Conservation (phyloP, 2,888 invertebrate species). For the Bellardia pandia region DNA sequence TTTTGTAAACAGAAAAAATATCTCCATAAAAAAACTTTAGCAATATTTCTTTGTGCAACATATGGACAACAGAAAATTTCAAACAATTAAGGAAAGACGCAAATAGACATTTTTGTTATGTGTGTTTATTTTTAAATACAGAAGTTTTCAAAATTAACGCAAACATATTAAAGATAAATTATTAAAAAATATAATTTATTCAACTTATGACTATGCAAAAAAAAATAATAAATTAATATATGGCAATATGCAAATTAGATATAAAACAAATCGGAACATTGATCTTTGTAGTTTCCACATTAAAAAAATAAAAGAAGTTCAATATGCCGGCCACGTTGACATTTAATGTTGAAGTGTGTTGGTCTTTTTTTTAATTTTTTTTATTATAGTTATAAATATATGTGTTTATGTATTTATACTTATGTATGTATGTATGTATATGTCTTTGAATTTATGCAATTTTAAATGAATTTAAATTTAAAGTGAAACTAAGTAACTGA, state of each 20-base stretch:
- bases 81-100: too few species aligned
- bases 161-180: too few species aligned
- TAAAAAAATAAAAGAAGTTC: conserved; percentile 18
- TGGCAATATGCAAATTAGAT: conserved; percentile 20
- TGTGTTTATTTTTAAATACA: too few species aligned
- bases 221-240: conserved; percentile 1
- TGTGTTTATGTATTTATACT: too few species aligned
- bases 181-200: not conserved
- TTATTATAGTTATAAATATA: too few species aligned
- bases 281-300: conserved; percentile 38
- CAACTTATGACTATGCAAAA: not conserved
- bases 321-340: conserved; percentile 50
- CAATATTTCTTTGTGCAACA: too few species aligned
- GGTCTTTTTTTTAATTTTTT: too few species aligned
- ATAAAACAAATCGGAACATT: conserved; percentile 49
- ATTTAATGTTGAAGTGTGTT: not conserved
- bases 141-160: too few species aligned
- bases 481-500: not conserved
- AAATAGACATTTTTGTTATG: too few species aligned
- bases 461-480: conserved; percentile 38
- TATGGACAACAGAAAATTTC: too few species aligned
- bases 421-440: not conserved
- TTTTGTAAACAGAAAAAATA: too few species aligned
- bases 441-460: conserved; percentile 59
- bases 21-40: too few species aligned